These are phyloP conservation scores for Trochalopteron elliotii DNA, from an alignment of 2,113 vertebrate genomes.

Conservation along the genomic window DNA sequence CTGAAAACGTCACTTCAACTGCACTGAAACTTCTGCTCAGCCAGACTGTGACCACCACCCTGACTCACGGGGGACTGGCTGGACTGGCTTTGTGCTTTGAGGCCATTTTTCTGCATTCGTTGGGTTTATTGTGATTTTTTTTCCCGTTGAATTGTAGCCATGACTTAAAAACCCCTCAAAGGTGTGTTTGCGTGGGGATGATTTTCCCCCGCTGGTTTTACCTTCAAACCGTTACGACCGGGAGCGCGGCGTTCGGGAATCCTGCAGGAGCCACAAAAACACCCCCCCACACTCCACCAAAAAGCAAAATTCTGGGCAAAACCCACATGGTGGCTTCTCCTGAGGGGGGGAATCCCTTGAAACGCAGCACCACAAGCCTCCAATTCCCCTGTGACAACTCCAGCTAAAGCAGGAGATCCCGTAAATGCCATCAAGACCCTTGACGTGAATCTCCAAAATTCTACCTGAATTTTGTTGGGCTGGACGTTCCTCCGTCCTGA, in stretches of 20 bases:
- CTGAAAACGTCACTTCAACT: no score
- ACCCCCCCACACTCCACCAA: no score
- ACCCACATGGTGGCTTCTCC: not conserved
- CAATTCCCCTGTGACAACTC: fast-evolving
- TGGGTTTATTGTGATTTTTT: not conserved
- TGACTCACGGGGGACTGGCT: not conserved
- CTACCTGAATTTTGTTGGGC: no score
- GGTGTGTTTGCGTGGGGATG: not conserved
- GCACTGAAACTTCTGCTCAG: not conserved
- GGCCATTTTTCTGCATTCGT: not conserved
- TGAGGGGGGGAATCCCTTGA: not conserved
- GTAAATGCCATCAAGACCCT: fast-evolving
- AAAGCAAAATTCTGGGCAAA: not conserved
- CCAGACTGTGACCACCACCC: not conserved
- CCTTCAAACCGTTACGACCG: not conserved
- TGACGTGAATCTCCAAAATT: fast-evolving
- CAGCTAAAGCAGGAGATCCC: not conserved
- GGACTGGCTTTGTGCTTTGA: not conserved
- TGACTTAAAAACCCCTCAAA: not conserved
- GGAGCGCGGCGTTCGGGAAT: not conserved
- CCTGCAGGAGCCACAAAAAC: not conserved
- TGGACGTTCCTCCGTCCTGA: fast-evolving
- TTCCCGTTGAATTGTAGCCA: not conserved
- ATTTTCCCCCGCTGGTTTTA: not conserved
- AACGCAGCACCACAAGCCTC: fast-evolving